Conservation (phyloP, 2,113 vertebrate genomes). For the Anhinga rufa region DNA sequence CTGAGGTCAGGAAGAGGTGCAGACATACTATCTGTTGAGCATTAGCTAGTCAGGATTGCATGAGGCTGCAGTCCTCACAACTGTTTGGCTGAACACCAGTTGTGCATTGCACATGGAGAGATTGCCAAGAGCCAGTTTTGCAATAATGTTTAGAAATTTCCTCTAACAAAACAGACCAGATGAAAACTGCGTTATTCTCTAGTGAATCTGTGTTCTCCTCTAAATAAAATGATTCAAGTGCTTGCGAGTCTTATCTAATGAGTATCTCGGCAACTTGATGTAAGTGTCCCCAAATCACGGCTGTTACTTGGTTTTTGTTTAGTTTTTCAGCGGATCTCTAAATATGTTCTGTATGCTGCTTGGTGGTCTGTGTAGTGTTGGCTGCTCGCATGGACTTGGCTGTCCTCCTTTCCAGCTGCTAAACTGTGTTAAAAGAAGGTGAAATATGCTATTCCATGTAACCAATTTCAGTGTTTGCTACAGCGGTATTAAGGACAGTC, state of each 20-base stretch:
- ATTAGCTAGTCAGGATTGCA: not conserved
- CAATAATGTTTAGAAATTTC: slow-evolving; percentile 25
- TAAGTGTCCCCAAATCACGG: not conserved
- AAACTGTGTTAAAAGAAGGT: not conserved
- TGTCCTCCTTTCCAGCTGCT: slow-evolving; percentile 19
- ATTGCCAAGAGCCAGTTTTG: slow-evolving; percentile 30
- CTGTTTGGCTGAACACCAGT: slow-evolving; percentile 1
- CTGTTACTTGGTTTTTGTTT: not conserved
- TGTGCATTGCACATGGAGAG: not conserved
- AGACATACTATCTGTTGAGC: not conserved
- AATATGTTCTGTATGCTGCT: not conserved
- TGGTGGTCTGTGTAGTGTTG: slow-evolving; percentile 25
- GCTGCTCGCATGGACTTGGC: not conserved
- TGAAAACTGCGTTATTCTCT: not conserved
- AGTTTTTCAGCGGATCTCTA: not conserved
- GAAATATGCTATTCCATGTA: not conserved
- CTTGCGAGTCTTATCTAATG: not conserved
- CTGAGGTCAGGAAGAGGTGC: not conserved
- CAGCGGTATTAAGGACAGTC: not conserved
- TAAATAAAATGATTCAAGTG: not conserved
- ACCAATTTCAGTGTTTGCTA: not conserved
- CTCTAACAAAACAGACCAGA: not conserved
- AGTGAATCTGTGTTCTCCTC: not conserved
- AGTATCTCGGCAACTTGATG: not conserved
- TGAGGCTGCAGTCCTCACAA: not conserved